Base-by-base conservation (phyloP, 2,113 vertebrate species). In the Erpornis zantholeuca region DNA sequence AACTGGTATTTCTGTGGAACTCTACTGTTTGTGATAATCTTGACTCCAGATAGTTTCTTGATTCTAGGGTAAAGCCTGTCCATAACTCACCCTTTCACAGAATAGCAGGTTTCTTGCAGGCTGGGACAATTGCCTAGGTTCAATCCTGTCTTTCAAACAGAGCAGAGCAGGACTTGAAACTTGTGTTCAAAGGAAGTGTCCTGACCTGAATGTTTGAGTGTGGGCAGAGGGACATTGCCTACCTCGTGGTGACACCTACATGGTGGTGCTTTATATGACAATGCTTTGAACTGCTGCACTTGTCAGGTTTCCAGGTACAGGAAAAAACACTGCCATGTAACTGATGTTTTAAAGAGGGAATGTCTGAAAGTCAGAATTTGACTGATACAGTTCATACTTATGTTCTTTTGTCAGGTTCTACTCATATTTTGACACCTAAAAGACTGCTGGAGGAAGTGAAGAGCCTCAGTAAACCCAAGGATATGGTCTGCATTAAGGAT, bases 391-490 rank as follows among this genome's bases (percentile, higher is more conserved):
- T 87, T 57, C 29, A 86, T 72, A 24, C 19, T 90, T 97, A 20
- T 38, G 49, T 78, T 92, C 47, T 91, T 29, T 77, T 90, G 15
- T 61, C 94, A 99, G 99, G 99, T 90, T 99, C 99, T 52, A 99
- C 99, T 21, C 99, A 99, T 94, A 98, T 99, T 97, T 93, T 99
- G 92, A 99, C 99, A 81, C 99, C 99, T 44, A 98, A 70, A 89
- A 96, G 95, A 77, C 98, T 99, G 63, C 97, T 99, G 97, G 98
- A 99, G 88, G 98, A 99, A 87, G 98, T 99, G 90, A 99, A 99
- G 97, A 98, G 96, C 71, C 98, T 99, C 93, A 99, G 94, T 97
- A 99, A 99, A 96, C 90, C 97, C 12, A 98, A 98, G 97, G 98
- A 99, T 91, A 97, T 86, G 44, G 97, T 99, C 50, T 98, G 95